phyloP scores from a whole-genome alignment of 2,113 vertebrate genomes.

The Pycnonotus jocosus region DNA sequence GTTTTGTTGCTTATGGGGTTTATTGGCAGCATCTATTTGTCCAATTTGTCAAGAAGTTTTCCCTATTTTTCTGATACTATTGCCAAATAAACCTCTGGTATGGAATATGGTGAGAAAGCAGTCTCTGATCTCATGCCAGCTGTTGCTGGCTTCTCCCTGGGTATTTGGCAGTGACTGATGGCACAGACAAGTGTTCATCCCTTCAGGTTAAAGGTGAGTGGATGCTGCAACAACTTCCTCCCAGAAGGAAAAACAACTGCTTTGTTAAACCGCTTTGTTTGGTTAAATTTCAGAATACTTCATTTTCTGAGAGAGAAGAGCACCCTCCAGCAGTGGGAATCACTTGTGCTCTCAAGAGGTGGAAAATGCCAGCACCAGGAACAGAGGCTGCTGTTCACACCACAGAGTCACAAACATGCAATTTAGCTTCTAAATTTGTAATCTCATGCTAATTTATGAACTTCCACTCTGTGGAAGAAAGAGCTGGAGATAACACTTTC shows the following conservation, averaged over 20 bases:
- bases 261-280: neutral
- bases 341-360: neutral
- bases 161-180: neutral
- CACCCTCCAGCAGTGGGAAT: neutral
- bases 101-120: neutral
- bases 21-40: neutral
- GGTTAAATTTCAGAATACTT: neutral
- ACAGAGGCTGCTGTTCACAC: accelerated
- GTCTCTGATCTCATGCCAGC: neutral
- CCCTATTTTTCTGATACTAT: neutral
- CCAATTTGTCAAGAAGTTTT: neutral
- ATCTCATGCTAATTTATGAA: neutral
- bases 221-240: neutral
- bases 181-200: neutral
- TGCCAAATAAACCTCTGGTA: neutral
- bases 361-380: neutral
- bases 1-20: neutral
- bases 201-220: neutral
- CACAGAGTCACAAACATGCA: neutral
- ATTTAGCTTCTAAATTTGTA: neutral
- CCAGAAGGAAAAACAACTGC: neutral
- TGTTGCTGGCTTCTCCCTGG: neutral
- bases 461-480: neutral
- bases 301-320: accelerated
- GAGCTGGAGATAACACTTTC: neutral